A percentile compares a stretch with the other conserved stretches of the same genome.
These are phyloP conservation scores for Enchytraeus crypticus DNA, from an alignment of 2,888 invertebrate species.

Conservation along the genomic window DNA sequence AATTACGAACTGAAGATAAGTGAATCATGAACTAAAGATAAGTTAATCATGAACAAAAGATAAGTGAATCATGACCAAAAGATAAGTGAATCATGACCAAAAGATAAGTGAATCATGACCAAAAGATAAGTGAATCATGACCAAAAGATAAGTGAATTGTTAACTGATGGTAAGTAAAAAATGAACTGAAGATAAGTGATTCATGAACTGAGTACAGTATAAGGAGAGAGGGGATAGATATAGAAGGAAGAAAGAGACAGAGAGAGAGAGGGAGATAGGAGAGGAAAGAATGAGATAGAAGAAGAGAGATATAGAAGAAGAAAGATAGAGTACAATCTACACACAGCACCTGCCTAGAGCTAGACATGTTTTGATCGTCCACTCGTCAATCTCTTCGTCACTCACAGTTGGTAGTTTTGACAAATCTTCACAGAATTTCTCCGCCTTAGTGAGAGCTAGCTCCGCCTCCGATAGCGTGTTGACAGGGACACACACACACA, in stretches of 20 bases:
- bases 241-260: background rate
- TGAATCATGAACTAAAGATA: too few species aligned
- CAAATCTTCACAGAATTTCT: slow-evolving; percentile 35
- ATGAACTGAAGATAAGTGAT: background rate
- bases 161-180: background rate
- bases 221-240: background rate
- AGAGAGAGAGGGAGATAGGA: background rate
- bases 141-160: background rate
- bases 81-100: too few species aligned
- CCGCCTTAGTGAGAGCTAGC: slow-evolving; percentile 35
- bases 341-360: slow-evolving; percentile 39
- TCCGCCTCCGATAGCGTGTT: slow-evolving; percentile 36
- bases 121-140: too few species aligned
- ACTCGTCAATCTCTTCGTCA: slow-evolving; percentile 36
- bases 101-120: too few species aligned
- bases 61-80: too few species aligned
- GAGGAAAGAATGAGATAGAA: too few species aligned
- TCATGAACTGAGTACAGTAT: background rate
- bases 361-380: slow-evolving; percentile 36
- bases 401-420: slow-evolving; percentile 35
- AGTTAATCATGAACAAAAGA: too few species aligned
- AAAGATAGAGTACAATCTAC: too few species aligned
- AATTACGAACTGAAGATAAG: too few species aligned
- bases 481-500: too few species aligned
- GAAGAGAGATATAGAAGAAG: too few species aligned